phyloP scores from a whole-genome alignment of 2,113 vertebrate genomes.

The Dicrurus megarhynchus region DNA sequence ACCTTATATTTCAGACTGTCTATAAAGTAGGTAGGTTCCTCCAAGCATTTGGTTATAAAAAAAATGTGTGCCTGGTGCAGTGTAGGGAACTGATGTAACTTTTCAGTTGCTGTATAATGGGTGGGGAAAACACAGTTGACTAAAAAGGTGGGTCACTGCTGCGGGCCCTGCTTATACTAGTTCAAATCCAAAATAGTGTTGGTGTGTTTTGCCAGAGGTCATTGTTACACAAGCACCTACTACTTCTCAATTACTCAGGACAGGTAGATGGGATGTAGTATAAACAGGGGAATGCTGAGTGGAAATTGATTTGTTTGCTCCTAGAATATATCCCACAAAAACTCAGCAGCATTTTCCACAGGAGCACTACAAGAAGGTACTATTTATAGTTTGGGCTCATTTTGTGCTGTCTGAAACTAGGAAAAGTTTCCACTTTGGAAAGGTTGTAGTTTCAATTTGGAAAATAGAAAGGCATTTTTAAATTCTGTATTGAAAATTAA shows the following conservation, averaged over 20 bases:
- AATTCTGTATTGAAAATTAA: not conserved
- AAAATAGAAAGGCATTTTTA: not conserved
- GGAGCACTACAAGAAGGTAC: not conserved
- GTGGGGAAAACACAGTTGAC: not conserved
- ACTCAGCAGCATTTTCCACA: not conserved
- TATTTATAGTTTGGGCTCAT: not conserved
- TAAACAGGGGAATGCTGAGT: not conserved
- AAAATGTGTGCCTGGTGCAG: not conserved
- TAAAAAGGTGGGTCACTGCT: not conserved
- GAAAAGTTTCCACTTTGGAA: not conserved
- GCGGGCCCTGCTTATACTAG: not conserved
- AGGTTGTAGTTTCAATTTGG: not conserved
- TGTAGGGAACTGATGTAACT: not conserved
- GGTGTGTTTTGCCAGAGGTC: not conserved
- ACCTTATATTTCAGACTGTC: not conserved
- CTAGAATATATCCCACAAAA: not conserved
- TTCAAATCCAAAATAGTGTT: not conserved
- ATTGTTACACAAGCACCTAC: not conserved
- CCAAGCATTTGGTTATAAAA: not conserved
- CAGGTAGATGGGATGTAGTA: not conserved
- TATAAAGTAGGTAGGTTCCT: not conserved
- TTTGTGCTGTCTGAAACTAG: not conserved
- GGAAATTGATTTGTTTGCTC: not conserved
- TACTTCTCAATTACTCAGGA: not conserved
- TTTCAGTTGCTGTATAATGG: not conserved